A percentile compares a stretch with the other conserved stretches of the same genome.
Evolutionary conservation across 2,797 vertebrate genomes (phyloP).

Genomic region (Sebastes elongatus): DNA sequence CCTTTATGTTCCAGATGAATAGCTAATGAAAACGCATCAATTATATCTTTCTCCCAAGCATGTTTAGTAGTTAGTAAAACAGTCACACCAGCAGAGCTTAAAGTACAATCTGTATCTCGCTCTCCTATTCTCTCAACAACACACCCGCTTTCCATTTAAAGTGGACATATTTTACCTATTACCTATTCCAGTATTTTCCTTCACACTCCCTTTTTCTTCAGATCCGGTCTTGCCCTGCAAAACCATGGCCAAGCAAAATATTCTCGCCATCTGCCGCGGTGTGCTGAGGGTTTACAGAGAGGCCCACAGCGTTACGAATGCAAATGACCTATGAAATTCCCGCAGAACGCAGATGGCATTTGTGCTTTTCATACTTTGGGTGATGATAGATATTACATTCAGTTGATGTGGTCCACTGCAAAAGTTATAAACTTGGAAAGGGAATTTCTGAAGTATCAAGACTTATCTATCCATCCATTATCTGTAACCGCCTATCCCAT

Average conservation of each 20-base stretch:
- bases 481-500: too few species aligned
- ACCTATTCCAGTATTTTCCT: not conserved
- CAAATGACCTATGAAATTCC: slow-evolving; percentile 37
- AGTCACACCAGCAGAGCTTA: not conserved
- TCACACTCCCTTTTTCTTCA: not conserved
- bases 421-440: not conserved
- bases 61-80: not conserved
- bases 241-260: slow-evolving; percentile 48
- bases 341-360: not conserved
- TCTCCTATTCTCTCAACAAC: not conserved
- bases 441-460: not conserved
- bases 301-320: not conserved
- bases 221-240: not conserved
- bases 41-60: not conserved
- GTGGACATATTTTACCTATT: slow-evolving; percentile 2
- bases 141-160: not conserved
- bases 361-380: not conserved
- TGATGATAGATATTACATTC: not conserved
- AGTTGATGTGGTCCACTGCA: not conserved
- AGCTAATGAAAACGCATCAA: slow-evolving; percentile 16
- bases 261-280: slow-evolving; percentile 44
- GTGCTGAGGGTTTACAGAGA: slow-evolving; percentile 26
- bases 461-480: not conserved
- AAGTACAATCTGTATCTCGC: not conserved
- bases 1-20: not conserved